Evolutionary conservation across 1,140 invertebrate genomes (phyloP), one percentile per base, ranked within the genome.

Genomic region (Calliphora vicina): DNA sequence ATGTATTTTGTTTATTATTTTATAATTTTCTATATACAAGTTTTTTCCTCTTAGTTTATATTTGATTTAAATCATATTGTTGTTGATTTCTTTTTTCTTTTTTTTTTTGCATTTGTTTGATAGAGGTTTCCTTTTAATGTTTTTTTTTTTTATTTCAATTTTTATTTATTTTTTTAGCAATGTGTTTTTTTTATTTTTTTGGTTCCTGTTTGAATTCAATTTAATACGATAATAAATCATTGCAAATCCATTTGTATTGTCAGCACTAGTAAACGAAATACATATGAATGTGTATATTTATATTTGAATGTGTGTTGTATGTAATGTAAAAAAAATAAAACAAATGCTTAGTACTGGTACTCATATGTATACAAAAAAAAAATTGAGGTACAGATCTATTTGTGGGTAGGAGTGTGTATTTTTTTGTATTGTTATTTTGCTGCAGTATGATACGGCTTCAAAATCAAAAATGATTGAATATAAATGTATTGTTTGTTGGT

Each of bases 221-320:
- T 86, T 88, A 88, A 88, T 89, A 85, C 86, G 85, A 87, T 87
- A 88, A 88, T 87, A 89, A 88, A 89, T 89, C 87, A 88, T 89
- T 86, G 86, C 82, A 86, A 86, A 87, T 85, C 87, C 87, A 88
- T 88, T 88, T 87, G 85, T 88, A 88, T 88, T 88, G 87, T 88
- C 87, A 88, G 88, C 87, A 88, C 74, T 78, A 23, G 74, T 12
- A 78, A 78, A 78, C 10, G 45, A 50, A 50, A 50, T 50, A 50
- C 15, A 13, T 50, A 50, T 50, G 45, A 6, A 50, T 50, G 15
- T 17, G 17, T 12, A 50, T 43, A n/a, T n/a, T n/a, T n/a, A n/a
- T n/a, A n/a, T 8, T 1, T 57, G 15, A 57, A 6, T n/a, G 1
- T n/a, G n/a, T n/a, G 50, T 13, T 17, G 15, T 57, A 15, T 57